Conservation (phyloP, 2,888 invertebrate species). For the Linyphia triangularis region DNA sequence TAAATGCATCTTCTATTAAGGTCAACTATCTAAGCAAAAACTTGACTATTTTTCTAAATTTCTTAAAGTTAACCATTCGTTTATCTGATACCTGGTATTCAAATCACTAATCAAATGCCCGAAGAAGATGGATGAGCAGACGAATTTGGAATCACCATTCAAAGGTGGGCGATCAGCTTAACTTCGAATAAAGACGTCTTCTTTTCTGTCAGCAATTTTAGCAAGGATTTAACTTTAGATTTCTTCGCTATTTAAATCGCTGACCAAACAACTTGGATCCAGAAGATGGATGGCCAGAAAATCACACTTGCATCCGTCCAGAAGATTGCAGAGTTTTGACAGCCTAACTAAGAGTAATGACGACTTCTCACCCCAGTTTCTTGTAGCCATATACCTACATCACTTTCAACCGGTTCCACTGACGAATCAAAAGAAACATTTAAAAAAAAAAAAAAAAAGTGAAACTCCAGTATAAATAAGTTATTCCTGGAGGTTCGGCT, state of each 20-base stretch:
- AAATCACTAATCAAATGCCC: no score
- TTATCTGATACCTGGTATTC: no score
- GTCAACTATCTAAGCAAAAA: no score
- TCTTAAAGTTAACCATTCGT: no score
- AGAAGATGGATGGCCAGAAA: background rate
- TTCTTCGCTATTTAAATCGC: background rate
- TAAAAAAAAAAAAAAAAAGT: background rate
- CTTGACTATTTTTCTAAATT: no score
- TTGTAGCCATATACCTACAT: background rate
- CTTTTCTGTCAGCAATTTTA: background rate
- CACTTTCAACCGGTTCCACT: background rate
- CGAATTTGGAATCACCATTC: no score
- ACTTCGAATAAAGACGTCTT: no score
- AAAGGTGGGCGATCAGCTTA: no score
- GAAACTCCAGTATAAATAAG: background rate
- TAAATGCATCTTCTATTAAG: no score
- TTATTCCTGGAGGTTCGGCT: constrained; percentile 10
- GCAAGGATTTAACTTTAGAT: background rate
- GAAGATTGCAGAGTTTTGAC: constrained; percentile 26
- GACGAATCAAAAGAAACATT: background rate
- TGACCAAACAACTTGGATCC: background rate
- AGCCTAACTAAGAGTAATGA: constrained; percentile 4
- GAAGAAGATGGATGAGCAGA: no score
- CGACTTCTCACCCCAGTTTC: constrained; percentile 25
- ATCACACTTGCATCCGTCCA: no score